Evolutionary conservation across 2,888 invertebrate species (phyloP).

Genomic region (Cheilosia impressa): DNA sequence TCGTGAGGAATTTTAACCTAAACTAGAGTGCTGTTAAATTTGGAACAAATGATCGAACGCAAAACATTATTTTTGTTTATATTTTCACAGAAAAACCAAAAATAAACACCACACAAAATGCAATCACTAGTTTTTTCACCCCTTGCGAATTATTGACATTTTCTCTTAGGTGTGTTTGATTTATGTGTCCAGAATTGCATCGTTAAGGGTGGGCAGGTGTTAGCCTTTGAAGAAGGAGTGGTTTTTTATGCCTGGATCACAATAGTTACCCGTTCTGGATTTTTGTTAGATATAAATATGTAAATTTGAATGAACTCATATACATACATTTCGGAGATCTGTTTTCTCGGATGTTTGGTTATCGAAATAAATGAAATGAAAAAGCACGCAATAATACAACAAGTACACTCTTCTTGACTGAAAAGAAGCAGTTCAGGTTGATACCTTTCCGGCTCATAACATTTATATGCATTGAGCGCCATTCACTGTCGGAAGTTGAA

Average conservation of each 20-base stretch:
- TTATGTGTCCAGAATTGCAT: neutral
- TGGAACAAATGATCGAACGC: constrained; percentile 21
- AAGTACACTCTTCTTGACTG: too few species aligned
- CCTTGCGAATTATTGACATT: constrained; percentile 68
- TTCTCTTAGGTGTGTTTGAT: constrained; percentile 54
- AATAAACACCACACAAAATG: constrained; percentile 55
- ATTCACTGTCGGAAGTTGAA: too few species aligned
- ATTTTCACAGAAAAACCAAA: constrained; percentile 61
- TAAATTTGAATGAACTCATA: too few species aligned
- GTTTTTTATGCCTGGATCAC: neutral
- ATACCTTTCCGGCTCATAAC: too few species aligned
- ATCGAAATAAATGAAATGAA: too few species aligned
- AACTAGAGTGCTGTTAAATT: constrained; percentile 20
- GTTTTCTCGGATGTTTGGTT: too few species aligned
- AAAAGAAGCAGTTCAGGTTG: too few species aligned
- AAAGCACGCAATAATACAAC: too few species aligned
- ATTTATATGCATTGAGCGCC: too few species aligned
- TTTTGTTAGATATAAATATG: too few species aligned
- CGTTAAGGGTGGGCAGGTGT: constrained; percentile 43
- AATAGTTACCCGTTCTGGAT: too few species aligned
- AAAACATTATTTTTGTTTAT: constrained; percentile 71
- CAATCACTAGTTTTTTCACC: constrained; percentile 68
- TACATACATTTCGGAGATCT: too few species aligned
- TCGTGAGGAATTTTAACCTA: constrained; percentile 30
- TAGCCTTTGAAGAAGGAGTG: neutral